Conservation (phyloP, 2,113 vertebrate genomes). For the Spea multiplicata region DNA sequence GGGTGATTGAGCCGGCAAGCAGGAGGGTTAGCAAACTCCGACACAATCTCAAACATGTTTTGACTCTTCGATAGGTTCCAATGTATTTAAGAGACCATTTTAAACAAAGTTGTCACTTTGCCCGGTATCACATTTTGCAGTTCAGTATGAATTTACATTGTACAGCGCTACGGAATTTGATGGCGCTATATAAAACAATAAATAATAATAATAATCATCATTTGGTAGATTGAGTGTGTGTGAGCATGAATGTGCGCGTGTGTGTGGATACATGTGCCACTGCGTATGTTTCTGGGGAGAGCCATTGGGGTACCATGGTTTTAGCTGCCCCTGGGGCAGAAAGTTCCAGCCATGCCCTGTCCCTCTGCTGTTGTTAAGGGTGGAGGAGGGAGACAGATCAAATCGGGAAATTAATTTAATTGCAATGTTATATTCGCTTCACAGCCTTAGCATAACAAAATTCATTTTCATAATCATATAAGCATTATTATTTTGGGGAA, state of each 20-base stretch:
- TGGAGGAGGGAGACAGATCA: too few species aligned
- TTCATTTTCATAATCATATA: too few species aligned
- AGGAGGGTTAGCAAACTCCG: slow-evolving; percentile 6
- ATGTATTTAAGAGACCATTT: slow-evolving; percentile 5
- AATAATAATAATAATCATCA: too few species aligned
- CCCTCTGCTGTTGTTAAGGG: neutral
- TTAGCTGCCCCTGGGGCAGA: neutral
- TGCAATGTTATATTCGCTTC: too few species aligned
- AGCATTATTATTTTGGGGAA: too few species aligned
- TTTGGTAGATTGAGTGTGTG: neutral
- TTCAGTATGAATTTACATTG: neutral
- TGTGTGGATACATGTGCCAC: neutral
- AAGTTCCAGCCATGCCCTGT: neutral
- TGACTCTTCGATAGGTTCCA: slow-evolving; percentile 14
- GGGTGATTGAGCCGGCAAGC: neutral
- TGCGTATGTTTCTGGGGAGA: neutral
- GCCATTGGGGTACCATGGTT: neutral
- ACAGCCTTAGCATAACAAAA: too few species aligned
- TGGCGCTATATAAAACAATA: neutral
- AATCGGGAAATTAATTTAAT: too few species aligned
- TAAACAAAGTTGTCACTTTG: neutral
- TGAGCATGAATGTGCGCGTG: neutral
- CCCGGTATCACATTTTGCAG: neutral
- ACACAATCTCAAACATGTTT: slow-evolving; percentile 34
- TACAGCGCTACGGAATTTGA: too few species aligned